Conservation (phyloP, 2,888 invertebrate species). For the Drosophila rubida region DNA sequence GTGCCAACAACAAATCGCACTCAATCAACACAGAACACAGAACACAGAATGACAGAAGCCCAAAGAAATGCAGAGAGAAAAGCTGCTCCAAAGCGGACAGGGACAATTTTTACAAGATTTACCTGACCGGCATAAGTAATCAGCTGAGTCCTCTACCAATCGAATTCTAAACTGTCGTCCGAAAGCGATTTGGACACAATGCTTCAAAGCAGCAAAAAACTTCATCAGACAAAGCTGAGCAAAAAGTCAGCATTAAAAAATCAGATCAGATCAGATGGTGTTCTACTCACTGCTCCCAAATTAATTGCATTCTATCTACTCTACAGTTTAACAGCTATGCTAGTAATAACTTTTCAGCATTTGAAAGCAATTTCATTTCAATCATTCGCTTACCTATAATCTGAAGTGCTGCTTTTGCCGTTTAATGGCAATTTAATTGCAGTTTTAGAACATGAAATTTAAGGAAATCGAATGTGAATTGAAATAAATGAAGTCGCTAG, state of each 20-base stretch:
- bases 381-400: neutral
- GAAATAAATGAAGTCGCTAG: constrained; percentile 13
- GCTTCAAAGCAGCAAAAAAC: constrained; percentile 5
- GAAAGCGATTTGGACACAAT: constrained; percentile 72
- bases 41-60: constrained; percentile 16
- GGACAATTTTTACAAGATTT: constrained; percentile 70
- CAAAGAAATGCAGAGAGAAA: constrained; percentile 3
- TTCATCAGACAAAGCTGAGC: constrained; percentile 1
- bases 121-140: constrained; percentile 79
- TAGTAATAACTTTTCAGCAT: neutral
- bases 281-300: neutral
- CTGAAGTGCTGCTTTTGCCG: neutral
- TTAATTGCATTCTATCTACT: neutral
- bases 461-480: constrained; percentile 16
- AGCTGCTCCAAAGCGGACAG: constrained; percentile 28
- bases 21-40: constrained; percentile 44
- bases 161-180: constrained; percentile 76
- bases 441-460: constrained; percentile 4
- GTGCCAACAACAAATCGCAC: constrained; percentile 61
- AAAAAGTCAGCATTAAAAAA: constrained; percentile 47
- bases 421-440: neutral
- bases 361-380: neutral
- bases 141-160: constrained; percentile 54
- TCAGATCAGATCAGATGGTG: neutral
- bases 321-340: neutral